phyloP scores from a whole-genome alignment of 2,113 vertebrate species.

The Riparia riparia region DNA sequence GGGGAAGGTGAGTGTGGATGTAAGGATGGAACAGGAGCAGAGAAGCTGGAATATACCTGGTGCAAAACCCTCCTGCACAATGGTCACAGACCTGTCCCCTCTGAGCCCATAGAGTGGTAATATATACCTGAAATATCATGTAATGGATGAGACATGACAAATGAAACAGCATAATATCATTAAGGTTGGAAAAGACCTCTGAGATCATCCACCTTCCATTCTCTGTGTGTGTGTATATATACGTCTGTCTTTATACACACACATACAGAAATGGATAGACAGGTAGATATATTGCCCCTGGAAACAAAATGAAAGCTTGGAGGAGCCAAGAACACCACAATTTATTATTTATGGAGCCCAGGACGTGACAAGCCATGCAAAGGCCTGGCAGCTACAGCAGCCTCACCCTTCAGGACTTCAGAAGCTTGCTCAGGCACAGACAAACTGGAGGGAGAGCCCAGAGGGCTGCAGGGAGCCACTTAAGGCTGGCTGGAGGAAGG shows the following conservation, averaged over 20 bases:
- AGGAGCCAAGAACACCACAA: background rate
- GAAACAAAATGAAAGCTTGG: background rate
- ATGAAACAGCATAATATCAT: background rate
- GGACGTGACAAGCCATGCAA: background rate
- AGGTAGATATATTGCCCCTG: background rate
- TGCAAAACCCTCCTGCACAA: background rate
- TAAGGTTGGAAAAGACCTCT: background rate
- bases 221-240: rapidly evolving
- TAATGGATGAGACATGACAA: rapidly evolving
- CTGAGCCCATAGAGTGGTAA: rapidly evolving
- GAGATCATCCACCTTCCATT: too few species aligned
- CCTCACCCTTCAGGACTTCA: background rate
- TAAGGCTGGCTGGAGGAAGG: background rate
- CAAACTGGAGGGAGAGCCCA: background rate
- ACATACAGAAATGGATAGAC: rapidly evolving
- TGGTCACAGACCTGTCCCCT: background rate
- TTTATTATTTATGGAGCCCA: slow-evolving; percentile 12
- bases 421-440: background rate
- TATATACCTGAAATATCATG: background rate
- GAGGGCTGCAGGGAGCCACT: background rate
- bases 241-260: background rate
- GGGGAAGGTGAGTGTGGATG: rapidly evolving
- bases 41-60: background rate
- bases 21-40: rapidly evolving
- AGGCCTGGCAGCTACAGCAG: background rate